Base-by-base conservation (phyloP, 2,797 vertebrate species). In the Oreochromis grahami region DNA sequence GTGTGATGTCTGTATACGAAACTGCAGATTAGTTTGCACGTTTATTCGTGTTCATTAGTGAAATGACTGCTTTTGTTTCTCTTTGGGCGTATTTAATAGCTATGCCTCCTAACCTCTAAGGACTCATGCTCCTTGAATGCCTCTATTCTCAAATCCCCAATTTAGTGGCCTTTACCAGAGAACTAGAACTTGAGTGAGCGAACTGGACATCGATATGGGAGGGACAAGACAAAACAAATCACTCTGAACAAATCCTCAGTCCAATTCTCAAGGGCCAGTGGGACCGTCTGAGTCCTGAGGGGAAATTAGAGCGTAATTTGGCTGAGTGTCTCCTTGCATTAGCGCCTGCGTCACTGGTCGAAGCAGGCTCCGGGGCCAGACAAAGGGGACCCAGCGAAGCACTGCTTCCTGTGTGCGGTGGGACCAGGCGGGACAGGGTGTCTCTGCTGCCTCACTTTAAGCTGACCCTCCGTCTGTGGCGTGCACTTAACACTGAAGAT, bases 401-500 rank as follows among this genome's bases (percentile, higher is more conserved):
- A 86, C 81, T 9, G 88, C 89, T 96, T 97, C 96, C 96, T 96
- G 96, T 95, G 93, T 87, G 90, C 45, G 60, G 87, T 72, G 86
- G 87, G 86, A 84, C 88, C 88, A 93, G 93, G 91, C 94, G 92
- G 95, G 95, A 94, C 95, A 91, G 84, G 82, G 93, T 94, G 95
- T 95, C 95, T 96, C 95, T 95, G 87, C 77, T 82, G 83, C 86
- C 84, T 88, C 87, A 84, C 90, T 95, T 94, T 91, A 89, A 92
- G 91, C 91, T 94, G 94, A 94, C 90, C 92, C 94, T 87, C 82
- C 90, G 95, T 97, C 96, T 97, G 94, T 93, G 91, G 93, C 91
- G 93, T 94, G 95, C 96, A 96, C 96, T 97, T 96, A 96, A 95
- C 94, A 84, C 92, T 77, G 90, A 84, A 96, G 96, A 97, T 97